Base-by-base conservation (phyloP, 2,113 vertebrate genomes). In the Calonectris borealis region DNA sequence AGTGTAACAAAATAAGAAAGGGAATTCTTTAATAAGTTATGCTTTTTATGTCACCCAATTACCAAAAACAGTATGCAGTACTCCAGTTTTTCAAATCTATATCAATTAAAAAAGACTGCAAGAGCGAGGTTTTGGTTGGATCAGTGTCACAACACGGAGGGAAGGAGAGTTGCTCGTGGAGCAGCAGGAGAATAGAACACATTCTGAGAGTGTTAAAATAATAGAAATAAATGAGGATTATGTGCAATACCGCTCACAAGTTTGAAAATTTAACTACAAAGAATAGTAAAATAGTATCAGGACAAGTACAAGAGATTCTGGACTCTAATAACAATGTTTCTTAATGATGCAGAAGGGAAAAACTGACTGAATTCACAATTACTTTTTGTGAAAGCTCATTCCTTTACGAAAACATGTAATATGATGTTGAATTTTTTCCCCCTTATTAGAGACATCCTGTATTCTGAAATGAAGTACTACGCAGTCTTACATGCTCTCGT, bases 11-110 rank as follows among this genome's bases (percentile, higher is more conserved):
- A 91, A 75, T 65, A 85, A 87, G 62, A 52, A 78, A 91, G 36
- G 52, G 66, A 91, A 82, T 69, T 89, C 60, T 42, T 71, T 52
- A 87, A 65, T 66, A 71, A 79, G 83, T 79, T 93, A 79, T 3
- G 36, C 69, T 82, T 95, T 92, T 92, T 65, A 83, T 75, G 91
- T 57, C 91, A 57, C 32, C 73, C 60, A 76, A 40, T 66, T 85
- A 95, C 62, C 31, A 58, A 60, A 51, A 32, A 8, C 31, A 91
- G 4, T 68, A 83, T 54, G 78, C 61, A 44, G n/a, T 64, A 81
- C n/a, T 61, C 38, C 11, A 48, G 38, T 46, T 77, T 83, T 94
- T 44, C 24, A 73, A 79, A 68, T 32, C 24, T 26, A 32, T 69
- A 76, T 27, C 58, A 70, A 69, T 77, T 46, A 1, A 34, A 32